These are phyloP conservation scores for Nothoprocta pentlandii DNA, from an alignment of 2,113 vertebrate genomes.

Conservation along the genomic window DNA sequence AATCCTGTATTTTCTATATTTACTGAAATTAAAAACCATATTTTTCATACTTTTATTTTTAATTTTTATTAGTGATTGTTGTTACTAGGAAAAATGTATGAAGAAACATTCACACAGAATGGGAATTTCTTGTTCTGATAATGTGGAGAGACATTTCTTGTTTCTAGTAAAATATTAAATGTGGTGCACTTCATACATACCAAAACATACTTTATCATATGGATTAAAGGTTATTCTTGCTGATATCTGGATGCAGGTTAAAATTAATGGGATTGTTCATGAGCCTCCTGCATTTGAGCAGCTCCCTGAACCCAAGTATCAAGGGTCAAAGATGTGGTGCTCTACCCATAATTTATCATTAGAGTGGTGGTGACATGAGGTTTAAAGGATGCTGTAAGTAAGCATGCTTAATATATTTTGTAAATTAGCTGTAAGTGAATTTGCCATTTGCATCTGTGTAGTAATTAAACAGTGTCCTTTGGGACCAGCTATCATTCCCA, in stretches of 20 bases:
- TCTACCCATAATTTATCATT: background rate
- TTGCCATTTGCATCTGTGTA: background rate
- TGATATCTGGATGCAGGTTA: background rate
- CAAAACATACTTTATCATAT: background rate
- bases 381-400: background rate
- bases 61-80: background rate
- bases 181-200: background rate
- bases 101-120: background rate
- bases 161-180: background rate
- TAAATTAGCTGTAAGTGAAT: background rate
- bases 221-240: background rate
- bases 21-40: background rate
- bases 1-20: background rate
- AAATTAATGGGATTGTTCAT: background rate
- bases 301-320: background rate
- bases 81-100: background rate
- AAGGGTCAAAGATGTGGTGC: background rate
- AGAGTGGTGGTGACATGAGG: background rate
- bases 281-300: background rate
- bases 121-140: accelerated
- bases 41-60: background rate
- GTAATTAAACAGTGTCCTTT: background rate
- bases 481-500: background rate
- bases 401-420: background rate
- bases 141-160: background rate